Evolutionary conservation across 2,797 vertebrate species (phyloP).

Genomic region (Oophaga sylvatica): DNA sequence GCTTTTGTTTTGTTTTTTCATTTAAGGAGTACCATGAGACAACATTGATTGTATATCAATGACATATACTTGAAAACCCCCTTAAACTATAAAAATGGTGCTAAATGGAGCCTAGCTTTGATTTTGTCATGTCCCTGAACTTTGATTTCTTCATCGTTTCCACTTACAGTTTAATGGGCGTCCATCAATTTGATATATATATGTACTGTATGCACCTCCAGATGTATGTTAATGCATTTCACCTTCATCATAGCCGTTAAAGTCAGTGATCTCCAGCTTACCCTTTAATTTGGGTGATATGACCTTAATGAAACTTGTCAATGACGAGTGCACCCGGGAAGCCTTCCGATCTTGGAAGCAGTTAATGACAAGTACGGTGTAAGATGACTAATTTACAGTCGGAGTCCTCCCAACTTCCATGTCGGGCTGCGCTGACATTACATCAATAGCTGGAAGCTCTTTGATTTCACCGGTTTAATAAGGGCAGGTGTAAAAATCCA

Average conservation of each 20-base stretch:
- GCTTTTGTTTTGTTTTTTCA: no score
- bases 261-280: background rate
- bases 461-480: constrained; percentile 9
- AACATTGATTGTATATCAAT: no score
- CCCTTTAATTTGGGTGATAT: background rate
- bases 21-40: no score
- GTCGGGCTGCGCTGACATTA: background rate
- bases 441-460: constrained; percentile 14
- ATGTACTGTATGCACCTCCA: background rate
- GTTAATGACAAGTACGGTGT: constrained; percentile 10
- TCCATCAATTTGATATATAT: background rate
- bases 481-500: background rate
- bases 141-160: background rate
- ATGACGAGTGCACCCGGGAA: background rate
- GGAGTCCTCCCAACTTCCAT: background rate
- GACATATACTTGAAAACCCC: background rate
- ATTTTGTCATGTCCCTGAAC: no score
- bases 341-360: background rate
- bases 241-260: background rate
- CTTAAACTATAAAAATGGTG: background rate
- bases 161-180: background rate
- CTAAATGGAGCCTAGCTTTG: background rate
- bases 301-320: constrained; percentile 19
- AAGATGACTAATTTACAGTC: constrained; percentile 20
- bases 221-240: background rate